Percentiles rank a stretch among this genome's conserved stretches.
phyloP scores from a whole-genome alignment of 53 echinoderm and acorn worm species.

The Echinarachnius parma region DNA sequence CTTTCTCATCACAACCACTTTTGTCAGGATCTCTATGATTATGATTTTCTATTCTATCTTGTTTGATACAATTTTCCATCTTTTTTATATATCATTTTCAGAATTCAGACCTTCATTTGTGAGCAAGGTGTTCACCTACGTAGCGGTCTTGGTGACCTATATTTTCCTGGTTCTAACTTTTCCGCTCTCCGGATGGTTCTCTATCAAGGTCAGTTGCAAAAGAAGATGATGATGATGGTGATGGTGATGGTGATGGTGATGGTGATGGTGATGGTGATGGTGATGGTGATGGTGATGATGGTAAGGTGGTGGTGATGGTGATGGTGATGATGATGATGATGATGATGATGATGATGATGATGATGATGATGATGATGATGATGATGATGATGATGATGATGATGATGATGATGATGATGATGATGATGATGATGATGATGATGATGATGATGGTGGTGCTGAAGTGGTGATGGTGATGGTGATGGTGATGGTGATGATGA shows the following conservation, averaged over 20 bases:
- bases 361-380: constrained; percentile 8
- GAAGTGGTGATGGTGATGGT: not conserved
- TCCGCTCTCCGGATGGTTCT: constrained; percentile 70
- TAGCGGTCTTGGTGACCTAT: constrained; percentile 62
- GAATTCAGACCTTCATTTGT: constrained; percentile 65
- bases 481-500: not conserved
- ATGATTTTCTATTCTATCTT: too few species aligned
- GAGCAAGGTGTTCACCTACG: constrained; percentile 53
- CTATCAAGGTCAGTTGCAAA: constrained; percentile 67
- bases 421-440: not conserved
- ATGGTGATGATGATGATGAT: not conserved
- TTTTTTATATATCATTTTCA: too few species aligned
- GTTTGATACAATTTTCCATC: too few species aligned
- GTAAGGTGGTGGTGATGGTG: not conserved
- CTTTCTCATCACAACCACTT: too few species aligned
- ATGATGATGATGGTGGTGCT: not conserved
- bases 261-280: constrained; percentile 22
- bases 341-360: constrained; percentile 6
- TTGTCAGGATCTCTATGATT: too few species aligned
- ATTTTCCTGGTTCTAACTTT: constrained; percentile 74
- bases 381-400: constrained; percentile 20
- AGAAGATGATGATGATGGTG: constrained; percentile 19
- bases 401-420: not conserved
- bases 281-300: constrained; percentile 24
- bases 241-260: constrained; percentile 27